These are phyloP conservation scores for Cydia amplana DNA, from an alignment of 1,140 invertebrate species.

Conservation along the genomic window DNA sequence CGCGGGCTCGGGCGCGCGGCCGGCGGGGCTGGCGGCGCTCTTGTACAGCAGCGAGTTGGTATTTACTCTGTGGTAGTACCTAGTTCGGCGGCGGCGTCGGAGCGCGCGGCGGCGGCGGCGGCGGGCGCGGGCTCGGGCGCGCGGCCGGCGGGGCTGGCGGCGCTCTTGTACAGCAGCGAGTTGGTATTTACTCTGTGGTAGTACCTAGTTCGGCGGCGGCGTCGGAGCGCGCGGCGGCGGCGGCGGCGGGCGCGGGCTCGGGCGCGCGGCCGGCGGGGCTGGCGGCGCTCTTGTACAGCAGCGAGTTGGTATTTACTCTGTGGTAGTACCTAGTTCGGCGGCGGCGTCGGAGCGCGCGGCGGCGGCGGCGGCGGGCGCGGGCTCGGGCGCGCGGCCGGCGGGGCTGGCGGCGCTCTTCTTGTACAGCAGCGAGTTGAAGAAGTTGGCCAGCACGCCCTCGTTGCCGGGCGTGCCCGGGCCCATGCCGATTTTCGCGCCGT, in stretches of 20 bases:
- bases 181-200: too few relatives aligned
- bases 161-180: too few relatives aligned
- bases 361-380: slow-evolving; percentile 80
- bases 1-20: too few relatives aligned
- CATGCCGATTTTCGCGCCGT: slow-evolving; percentile 84
- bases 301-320: too few relatives aligned
- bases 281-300: slow-evolving; percentile 47
- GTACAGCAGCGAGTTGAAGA: slow-evolving; percentile 98
- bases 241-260: slow-evolving; percentile 76
- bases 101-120: slow-evolving; percentile 87
- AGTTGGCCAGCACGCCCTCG: slow-evolving; percentile 97
- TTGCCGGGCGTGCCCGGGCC: slow-evolving; percentile 85
- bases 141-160: slow-evolving; percentile 74
- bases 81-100: slow-evolving; percentile 86
- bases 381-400: slow-evolving; percentile 82
- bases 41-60: slow-evolving; percentile 89
- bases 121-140: slow-evolving; percentile 53
- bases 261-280: slow-evolving; percentile 65
- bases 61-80: too few relatives aligned
- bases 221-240: slow-evolving; percentile 89
- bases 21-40: slow-evolving; percentile 84
- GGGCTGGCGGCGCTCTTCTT: slow-evolving; percentile 91
- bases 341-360: slow-evolving; percentile 89
- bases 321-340: slow-evolving; percentile 89
- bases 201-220: slow-evolving; percentile 84